Percentiles rank a stretch among this genome's conserved stretches.
These are phyloP conservation scores for Turritopsis rubra DNA, from an alignment of 30 jellyfish, hydroid and myxozoan genomes.

Conservation along the genomic window DNA sequence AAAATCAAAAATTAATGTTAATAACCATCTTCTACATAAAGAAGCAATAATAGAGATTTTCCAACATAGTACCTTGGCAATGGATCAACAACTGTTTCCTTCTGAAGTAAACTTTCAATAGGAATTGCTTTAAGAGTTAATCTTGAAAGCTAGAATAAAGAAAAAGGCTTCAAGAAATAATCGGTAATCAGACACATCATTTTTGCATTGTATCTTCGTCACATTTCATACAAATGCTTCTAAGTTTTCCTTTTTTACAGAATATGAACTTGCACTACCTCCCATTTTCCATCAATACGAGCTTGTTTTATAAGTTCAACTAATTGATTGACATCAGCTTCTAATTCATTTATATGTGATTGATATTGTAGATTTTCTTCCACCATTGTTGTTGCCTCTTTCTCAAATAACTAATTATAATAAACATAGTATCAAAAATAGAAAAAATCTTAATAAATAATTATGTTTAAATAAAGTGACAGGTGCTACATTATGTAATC, in stretches of 20 bases:
- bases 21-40: too few species aligned
- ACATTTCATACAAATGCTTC: too few species aligned
- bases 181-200: too few species aligned
- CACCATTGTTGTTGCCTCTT: conserved; percentile 38
- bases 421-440: too few species aligned
- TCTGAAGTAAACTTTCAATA: conserved; percentile 35
- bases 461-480: too few species aligned
- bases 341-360: conserved; percentile 55
- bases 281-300: conserved; percentile 74
- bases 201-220: too few species aligned
- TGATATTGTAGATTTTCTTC: conserved; percentile 57
- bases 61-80: conserved; percentile 37
- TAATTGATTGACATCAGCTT: conserved; percentile 45
- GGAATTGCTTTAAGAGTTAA: conserved; percentile 55
- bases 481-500: too few species aligned
- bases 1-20: too few species aligned
- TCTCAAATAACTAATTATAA: conserved; percentile 18
- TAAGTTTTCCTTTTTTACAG: too few species aligned
- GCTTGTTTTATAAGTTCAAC: conserved; percentile 65
- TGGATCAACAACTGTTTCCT: conserved; percentile 43
- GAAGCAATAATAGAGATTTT: not conserved
- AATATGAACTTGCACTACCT: conserved; percentile 21
- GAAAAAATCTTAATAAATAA: not conserved
- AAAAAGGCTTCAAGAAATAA: too few species aligned
- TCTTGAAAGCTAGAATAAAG: conserved; percentile 48